A percentile compares a stretch with the other conserved stretches of the same genome.
Conservation (phyloP, 1,140 invertebrate genomes). For the Drosophila sp. region DNA sequence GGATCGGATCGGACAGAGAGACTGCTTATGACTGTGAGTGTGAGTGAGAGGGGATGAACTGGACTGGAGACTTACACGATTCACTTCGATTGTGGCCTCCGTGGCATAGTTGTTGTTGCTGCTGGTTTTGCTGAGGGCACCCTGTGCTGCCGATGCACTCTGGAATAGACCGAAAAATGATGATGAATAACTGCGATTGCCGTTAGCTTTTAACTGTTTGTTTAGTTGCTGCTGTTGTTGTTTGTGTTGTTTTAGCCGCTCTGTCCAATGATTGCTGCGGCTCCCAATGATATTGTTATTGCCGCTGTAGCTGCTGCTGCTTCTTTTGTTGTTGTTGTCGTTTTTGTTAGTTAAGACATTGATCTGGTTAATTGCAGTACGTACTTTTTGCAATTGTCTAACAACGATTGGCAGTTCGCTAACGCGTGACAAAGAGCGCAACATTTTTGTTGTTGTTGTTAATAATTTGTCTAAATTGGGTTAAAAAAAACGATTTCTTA, state of each 20-base stretch:
- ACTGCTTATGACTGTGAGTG: not conserved
- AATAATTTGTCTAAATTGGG: slow-evolving; percentile 16
- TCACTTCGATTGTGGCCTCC: slow-evolving; percentile 79
- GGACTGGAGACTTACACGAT: slow-evolving; percentile 60
- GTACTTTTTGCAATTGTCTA: slow-evolving; percentile 82
- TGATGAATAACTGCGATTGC: slow-evolving; percentile 72
- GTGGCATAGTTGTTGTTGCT: slow-evolving; percentile 82
- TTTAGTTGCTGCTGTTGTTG: slow-evolving; percentile 37
- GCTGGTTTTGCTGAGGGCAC: slow-evolving; percentile 70
- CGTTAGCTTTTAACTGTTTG: slow-evolving; percentile 36
- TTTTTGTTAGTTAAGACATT: slow-evolving; percentile 46
- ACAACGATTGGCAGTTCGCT: slow-evolving; percentile 76
- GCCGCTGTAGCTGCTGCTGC: slow-evolving; percentile 11
- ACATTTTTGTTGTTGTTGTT: slow-evolving; percentile 60
- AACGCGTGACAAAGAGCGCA: slow-evolving; percentile 76
- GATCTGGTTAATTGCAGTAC: slow-evolving; percentile 59
- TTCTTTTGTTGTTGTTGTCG: slow-evolving; percentile 33
- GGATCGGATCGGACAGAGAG: not conserved
- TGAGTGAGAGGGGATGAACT: not conserved
- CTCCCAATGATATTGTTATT: slow-evolving; percentile 38
- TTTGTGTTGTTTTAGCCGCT: slow-evolving; percentile 22
- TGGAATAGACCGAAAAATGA: slow-evolving; percentile 83
- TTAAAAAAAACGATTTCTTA: slow-evolving; percentile 6
- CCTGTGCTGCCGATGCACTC: slow-evolving; percentile 74
- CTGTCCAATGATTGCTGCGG: slow-evolving; percentile 11